phyloP scores from a whole-genome alignment of 2,888 invertebrate species.

The Eubasilissa splendida region DNA sequence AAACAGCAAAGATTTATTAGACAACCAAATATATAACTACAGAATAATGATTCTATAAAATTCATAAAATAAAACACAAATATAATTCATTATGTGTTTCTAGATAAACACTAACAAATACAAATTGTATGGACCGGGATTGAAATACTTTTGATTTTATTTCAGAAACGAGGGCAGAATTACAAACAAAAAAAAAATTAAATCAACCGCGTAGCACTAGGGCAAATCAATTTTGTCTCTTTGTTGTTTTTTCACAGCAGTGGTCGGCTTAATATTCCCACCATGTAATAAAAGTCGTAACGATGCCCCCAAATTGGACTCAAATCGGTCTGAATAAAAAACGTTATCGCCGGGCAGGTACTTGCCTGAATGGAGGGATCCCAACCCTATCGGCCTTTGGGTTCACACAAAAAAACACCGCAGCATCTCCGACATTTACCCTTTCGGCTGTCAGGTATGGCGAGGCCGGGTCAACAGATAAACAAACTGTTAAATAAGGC shows the following conservation, averaged over 20 bases:
- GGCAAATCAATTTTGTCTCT: too few species aligned
- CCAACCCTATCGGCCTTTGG: slow-evolving; percentile 28
- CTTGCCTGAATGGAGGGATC: slow-evolving; percentile 31
- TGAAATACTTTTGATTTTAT: too few species aligned
- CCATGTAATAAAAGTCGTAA: slow-evolving; percentile 37
- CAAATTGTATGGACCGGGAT: too few species aligned
- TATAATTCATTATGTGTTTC: too few species aligned
- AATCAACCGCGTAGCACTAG: too few species aligned
- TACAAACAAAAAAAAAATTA: too few species aligned
- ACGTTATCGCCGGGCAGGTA: slow-evolving; percentile 30
- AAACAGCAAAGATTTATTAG: too few species aligned
- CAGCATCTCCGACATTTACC: slow-evolving; percentile 36
- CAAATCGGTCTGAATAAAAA: slow-evolving; percentile 25
- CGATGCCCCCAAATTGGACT: slow-evolving; percentile 35
- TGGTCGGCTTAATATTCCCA: slow-evolving; percentile 30
- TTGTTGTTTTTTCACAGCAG: background rate
- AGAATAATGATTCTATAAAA: too few species aligned
- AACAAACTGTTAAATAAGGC: slow-evolving; percentile 9
- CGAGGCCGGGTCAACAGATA: background rate
- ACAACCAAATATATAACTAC: too few species aligned
- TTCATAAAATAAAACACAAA: too few species aligned
- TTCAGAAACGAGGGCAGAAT: too few species aligned
- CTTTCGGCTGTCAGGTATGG: slow-evolving; percentile 12
- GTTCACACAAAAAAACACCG: slow-evolving; percentile 29
- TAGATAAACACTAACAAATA: too few species aligned